Evolutionary conservation across 2,888 invertebrate genomes (phyloP).

Genomic region (Drosophila fulvimacula): DNA sequence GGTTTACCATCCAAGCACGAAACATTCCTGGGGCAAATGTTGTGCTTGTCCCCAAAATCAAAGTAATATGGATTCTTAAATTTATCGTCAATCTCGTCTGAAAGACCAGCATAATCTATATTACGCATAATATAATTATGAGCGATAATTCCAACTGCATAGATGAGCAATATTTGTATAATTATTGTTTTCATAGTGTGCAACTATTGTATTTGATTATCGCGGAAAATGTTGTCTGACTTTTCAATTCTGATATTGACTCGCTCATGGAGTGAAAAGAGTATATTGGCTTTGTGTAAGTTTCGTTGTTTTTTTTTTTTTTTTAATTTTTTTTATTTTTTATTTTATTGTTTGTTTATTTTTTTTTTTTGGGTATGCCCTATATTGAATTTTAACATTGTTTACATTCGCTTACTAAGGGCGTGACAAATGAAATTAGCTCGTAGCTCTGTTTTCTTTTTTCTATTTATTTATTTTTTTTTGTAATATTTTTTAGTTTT

Average conservation of each 20-base stretch:
- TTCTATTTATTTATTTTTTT: no score
- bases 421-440: no score
- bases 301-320: not conserved
- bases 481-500: no score
- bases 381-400: no score
- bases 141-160: not conserved
- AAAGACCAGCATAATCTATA: not conserved
- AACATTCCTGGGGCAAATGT: conserved; percentile 23
- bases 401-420: no score
- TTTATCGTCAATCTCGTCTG: not conserved
- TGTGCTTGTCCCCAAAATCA: conserved; percentile 34
- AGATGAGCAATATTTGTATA: not conserved
- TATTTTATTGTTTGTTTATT: no score
- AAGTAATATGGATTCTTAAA: conserved; percentile 35
- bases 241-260: not conserved
- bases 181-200: conserved; percentile 5
- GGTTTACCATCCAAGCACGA: conserved; percentile 34
- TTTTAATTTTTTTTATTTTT: no score
- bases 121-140: not conserved
- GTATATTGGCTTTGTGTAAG: not conserved
- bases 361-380: no score
- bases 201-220: not conserved
- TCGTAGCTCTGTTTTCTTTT: no score
- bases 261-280: not conserved
- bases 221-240: not conserved